Conservation (phyloP, 2,797 vertebrate species). For the Gallirallus australis region DNA sequence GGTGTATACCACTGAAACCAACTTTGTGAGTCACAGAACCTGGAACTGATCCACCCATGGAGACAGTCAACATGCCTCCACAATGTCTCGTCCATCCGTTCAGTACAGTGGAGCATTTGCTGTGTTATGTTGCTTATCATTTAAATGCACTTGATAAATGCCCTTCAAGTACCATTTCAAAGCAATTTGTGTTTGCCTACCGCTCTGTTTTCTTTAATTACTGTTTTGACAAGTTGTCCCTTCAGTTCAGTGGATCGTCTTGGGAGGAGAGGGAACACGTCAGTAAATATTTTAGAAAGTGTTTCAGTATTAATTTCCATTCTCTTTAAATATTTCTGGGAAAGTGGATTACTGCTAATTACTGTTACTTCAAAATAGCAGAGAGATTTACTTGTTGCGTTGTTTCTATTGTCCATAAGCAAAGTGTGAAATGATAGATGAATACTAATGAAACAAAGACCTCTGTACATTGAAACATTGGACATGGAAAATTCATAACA, state of each 20-base stretch:
- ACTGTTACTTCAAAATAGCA: not conserved
- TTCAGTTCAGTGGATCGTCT: not conserved
- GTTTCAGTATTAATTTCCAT: not conserved
- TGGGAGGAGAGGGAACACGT: not conserved
- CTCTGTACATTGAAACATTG: not conserved
- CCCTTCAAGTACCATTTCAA: not conserved
- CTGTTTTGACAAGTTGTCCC: not conserved
- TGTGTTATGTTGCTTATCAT: not conserved
- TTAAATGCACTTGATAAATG: not conserved
- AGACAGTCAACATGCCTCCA: not conserved
- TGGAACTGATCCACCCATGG: not conserved
- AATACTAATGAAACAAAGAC: not conserved
- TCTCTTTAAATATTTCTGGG: not conserved
- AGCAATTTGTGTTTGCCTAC: not conserved
- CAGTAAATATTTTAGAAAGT: not conserved
- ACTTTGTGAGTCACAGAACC: fast-evolving
- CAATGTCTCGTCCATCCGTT: not conserved
- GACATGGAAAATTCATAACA: not conserved
- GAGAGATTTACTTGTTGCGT: not conserved
- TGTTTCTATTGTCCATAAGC: not conserved
- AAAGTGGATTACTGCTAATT: not conserved
- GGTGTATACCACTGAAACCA: not conserved
- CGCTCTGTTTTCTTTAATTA: not conserved
- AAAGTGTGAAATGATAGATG: not conserved
- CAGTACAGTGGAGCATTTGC: not conserved